These are phyloP conservation scores for Chiloscyllium punctatum DNA, from an alignment of 2,797 vertebrate genomes.

Conservation along the genomic window DNA sequence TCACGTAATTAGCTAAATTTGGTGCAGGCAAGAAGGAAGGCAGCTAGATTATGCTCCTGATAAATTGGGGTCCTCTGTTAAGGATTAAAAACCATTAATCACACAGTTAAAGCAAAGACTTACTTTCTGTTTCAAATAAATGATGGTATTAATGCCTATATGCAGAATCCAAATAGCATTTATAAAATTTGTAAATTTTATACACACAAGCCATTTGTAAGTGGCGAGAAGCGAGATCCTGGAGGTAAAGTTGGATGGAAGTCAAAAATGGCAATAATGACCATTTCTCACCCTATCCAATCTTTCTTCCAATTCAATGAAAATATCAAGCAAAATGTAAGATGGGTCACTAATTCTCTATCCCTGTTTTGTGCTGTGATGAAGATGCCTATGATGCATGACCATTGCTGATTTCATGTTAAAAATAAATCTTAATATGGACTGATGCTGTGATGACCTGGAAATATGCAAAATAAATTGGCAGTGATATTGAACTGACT, in stretches of 20 bases:
- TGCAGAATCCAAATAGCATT: neutral
- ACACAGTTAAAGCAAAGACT: constrained; percentile 52
- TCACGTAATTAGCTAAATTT: constrained; percentile 73
- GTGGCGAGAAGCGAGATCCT: neutral
- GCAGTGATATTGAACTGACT: neutral
- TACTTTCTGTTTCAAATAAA: constrained; percentile 22
- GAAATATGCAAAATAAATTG: neutral
- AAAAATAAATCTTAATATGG: neutral
- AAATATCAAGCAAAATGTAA: neutral
- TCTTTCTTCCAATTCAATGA: neutral
- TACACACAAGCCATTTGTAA: neutral
- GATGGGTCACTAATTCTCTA: neutral
- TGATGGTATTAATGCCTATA: neutral
- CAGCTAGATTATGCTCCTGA: constrained; percentile 64
- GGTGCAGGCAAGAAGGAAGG: constrained; percentile 53
- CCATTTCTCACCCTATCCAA: neutral
- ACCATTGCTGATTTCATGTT: neutral
- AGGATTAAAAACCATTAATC: constrained; percentile 72
- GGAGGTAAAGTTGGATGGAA: neutral
- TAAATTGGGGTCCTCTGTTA: constrained; percentile 63
- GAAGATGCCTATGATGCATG: neutral
- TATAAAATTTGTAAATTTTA: neutral
- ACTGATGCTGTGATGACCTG: neutral
- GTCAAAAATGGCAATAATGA: neutral
- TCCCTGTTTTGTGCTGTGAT: neutral